Evolutionary conservation across 2,888 invertebrate genomes (phyloP).

Genomic region (Cyrtodaria siliqua): DNA sequence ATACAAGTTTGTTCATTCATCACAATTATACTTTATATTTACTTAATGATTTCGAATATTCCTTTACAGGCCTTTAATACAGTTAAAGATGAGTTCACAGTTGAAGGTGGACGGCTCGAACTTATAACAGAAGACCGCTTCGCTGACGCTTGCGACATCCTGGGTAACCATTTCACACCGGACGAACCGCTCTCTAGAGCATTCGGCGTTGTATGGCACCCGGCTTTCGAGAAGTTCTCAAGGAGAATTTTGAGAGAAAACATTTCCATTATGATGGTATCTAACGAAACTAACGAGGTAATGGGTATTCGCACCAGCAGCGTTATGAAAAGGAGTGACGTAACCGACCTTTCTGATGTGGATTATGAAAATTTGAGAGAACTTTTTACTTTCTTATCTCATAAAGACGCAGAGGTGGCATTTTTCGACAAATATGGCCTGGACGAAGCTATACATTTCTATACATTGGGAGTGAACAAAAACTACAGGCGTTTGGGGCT

Average conservation of each 20-base stretch:
- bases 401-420: conserved; percentile 31
- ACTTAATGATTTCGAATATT: too few species aligned
- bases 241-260: conserved; percentile 14
- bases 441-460: conserved; percentile 40
- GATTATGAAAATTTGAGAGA: conserved; percentile 32
- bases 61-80: conserved; percentile 37
- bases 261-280: conserved; percentile 41
- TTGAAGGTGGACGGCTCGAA: conserved; percentile 24
- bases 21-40: too few species aligned
- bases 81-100: conserved; percentile 20
- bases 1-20: too few species aligned
- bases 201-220: conserved; percentile 39
- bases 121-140: conserved; percentile 42
- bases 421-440: conserved; percentile 23
- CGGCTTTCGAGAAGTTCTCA: conserved; percentile 20
- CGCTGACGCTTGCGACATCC: conserved; percentile 36
- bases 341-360: conserved; percentile 9
- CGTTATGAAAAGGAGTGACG: conserved; percentile 16
- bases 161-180: conserved; percentile 39
- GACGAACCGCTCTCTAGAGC: conserved; percentile 43
- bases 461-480: conserved; percentile 35
- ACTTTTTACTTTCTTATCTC: conserved; percentile 31
- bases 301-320: conserved; percentile 44
- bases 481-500: conserved; percentile 47
- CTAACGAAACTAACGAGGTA: conserved; percentile 37